Conservation (phyloP, 2,113 vertebrate genomes). For the Hydrochoerus hydrochaeris region DNA sequence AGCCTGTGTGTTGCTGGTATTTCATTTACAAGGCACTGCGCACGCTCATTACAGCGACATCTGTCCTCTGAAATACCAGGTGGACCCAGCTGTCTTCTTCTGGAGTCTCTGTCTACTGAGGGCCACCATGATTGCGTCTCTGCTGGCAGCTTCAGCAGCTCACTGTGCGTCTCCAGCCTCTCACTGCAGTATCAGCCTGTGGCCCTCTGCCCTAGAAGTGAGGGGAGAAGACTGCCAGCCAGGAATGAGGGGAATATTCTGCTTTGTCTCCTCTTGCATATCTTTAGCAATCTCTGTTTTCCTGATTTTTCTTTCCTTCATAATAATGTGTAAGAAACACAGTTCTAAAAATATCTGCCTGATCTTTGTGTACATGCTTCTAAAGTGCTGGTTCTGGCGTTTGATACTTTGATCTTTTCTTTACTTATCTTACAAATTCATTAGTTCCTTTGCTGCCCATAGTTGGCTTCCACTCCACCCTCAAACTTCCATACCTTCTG, state of each 20-base stretch:
- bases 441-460: background rate
- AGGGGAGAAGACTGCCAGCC: slow-evolving; percentile 11
- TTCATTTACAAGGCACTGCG: background rate
- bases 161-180: background rate
- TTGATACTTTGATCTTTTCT: background rate
- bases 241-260: slow-evolving; percentile 40
- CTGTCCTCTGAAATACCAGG: background rate
- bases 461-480: background rate
- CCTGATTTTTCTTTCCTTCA: background rate
- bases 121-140: background rate
- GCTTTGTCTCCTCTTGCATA: slow-evolving; percentile 60
- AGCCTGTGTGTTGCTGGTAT: background rate
- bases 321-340: slow-evolving; percentile 61
- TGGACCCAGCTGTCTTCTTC: background rate
- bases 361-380: background rate
- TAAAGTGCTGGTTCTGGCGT: background rate
- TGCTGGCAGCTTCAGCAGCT: background rate
- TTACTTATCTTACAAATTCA: background rate
- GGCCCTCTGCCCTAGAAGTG: slow-evolving; percentile 67
- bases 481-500: background rate
- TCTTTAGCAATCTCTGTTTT: slow-evolving; percentile 64
- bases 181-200: background rate
- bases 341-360: slow-evolving; percentile 1
- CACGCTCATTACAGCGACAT: background rate
- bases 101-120: background rate